Evolutionary conservation across 2,888 invertebrate species (phyloP).

Genomic region (Apantesis nais): DNA sequence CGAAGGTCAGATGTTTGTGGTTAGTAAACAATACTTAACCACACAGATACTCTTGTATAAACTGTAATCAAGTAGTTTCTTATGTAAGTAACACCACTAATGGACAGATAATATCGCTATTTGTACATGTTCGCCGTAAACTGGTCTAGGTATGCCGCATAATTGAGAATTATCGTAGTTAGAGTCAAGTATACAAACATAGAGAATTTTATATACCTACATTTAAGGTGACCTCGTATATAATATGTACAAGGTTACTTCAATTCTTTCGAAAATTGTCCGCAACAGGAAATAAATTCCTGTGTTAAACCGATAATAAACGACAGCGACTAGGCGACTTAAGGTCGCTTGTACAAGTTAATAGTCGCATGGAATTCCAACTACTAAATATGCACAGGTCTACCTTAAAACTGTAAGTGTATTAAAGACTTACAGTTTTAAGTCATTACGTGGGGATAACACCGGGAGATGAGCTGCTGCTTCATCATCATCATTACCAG

Average conservation of each 20-base stretch:
- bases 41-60: background rate
- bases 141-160: background rate
- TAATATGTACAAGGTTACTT: slow-evolving; percentile 2
- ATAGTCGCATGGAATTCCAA: background rate
- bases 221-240: background rate
- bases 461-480: background rate
- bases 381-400: background rate
- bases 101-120: slow-evolving; percentile 2
- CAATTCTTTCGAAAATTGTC: background rate
- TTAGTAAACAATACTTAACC: background rate
- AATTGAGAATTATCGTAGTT: slow-evolving; percentile 2
- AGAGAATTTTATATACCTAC: background rate
- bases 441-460: background rate
- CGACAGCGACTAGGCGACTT: background rate
- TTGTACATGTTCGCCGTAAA: background rate
- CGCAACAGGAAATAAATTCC: slow-evolving; percentile 7
- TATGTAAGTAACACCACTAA: slow-evolving; percentile 2
- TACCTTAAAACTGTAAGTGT: background rate
- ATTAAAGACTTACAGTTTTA: background rate
- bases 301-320: background rate
- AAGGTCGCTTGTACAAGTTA: background rate
- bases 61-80: background rate
- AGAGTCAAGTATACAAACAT: background rate
- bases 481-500: too few relatives aligned
- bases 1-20: slow-evolving; percentile 9